A percentile compares a stretch with the other conserved stretches of the same genome.
phyloP scores from a whole-genome alignment of 2,888 invertebrate genomes.

The Rhamphomyia laevipes region DNA sequence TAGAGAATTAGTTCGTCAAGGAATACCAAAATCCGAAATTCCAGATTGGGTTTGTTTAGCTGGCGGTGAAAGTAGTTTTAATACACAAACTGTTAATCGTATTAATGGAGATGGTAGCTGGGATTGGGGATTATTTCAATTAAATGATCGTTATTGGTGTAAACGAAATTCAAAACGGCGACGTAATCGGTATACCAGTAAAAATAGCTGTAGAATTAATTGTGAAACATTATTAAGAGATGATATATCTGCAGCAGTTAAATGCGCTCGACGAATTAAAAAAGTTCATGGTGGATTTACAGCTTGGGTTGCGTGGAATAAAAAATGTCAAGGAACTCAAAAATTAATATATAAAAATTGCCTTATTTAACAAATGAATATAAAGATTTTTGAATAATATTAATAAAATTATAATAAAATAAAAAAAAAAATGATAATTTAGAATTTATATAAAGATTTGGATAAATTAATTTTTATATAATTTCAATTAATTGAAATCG shows the following conservation, averaged over 20 bases:
- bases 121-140: constrained; percentile 34
- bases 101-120: constrained; percentile 38
- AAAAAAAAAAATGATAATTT: too few relatives aligned
- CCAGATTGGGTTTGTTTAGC: constrained; percentile 41
- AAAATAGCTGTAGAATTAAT: constrained; percentile 25
- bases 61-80: constrained; percentile 40
- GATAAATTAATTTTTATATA: too few relatives aligned
- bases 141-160: constrained; percentile 34
- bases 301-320: constrained; percentile 34
- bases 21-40: constrained; percentile 23
- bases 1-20: constrained; percentile 22
- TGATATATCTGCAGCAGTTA: constrained; percentile 25
- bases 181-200: constrained; percentile 14
- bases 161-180: constrained; percentile 21
- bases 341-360: neutral
- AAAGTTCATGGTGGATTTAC: constrained; percentile 29
- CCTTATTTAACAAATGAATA: neutral
- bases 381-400: too few relatives aligned
- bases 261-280: constrained; percentile 27
- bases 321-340: constrained; percentile 22
- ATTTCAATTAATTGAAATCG: too few relatives aligned
- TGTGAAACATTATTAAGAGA: constrained; percentile 25
- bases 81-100: constrained; percentile 36
- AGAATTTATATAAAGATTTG: too few relatives aligned
- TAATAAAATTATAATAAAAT: too few relatives aligned